Evolutionary conservation across 2,113 vertebrate species (phyloP).

Genomic region (Tyrannus savana): DNA sequence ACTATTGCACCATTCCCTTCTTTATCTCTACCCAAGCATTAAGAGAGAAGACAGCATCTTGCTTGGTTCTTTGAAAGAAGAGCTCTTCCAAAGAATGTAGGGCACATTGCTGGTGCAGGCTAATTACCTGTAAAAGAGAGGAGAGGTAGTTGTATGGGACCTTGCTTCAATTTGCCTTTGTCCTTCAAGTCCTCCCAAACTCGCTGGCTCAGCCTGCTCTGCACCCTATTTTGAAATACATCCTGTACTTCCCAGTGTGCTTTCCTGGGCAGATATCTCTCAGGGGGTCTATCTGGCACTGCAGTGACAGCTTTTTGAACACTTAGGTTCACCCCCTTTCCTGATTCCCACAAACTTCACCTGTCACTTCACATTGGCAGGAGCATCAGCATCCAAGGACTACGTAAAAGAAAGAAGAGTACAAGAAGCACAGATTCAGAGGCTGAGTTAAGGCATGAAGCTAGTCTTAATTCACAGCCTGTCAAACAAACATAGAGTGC

Average conservation of each 20-base stretch:
- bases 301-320: not conserved
- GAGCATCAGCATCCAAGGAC: not conserved
- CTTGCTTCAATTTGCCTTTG: not conserved
- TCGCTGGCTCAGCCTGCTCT: not conserved
- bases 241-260: not conserved
- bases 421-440: not conserved
- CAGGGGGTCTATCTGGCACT: not conserved
- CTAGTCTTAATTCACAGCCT: not conserved
- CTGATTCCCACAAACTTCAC: not conserved
- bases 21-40: not conserved
- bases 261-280: not conserved
- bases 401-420: not conserved
- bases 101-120: not conserved
- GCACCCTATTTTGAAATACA: not conserved
- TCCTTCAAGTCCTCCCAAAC: not conserved
- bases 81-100: not conserved
- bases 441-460: not conserved
- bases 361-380: not conserved
- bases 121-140: not conserved
- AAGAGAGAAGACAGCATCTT: not conserved
- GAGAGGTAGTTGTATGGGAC: not conserved
- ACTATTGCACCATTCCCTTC: not conserved
- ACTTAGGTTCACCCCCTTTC: not conserved
- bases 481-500: accelerated
- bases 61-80: not conserved